Evolutionary conservation across 30 jellyfish, hydroid and myxozoan species (phyloP).

Genomic region (Pseudorhiza aurosa): DNA sequence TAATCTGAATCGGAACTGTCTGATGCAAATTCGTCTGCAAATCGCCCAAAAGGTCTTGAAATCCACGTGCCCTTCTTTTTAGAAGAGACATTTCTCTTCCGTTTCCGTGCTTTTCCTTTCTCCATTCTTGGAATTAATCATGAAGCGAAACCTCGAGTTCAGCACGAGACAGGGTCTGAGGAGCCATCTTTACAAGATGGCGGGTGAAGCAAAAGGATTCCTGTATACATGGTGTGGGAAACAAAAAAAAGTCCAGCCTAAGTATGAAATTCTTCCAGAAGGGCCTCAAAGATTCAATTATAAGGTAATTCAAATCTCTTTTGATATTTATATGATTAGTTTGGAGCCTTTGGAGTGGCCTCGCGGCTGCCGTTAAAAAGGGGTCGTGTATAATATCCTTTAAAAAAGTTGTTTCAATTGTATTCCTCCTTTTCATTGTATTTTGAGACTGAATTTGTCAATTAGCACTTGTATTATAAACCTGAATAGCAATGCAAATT

Average conservation of each 20-base stretch:
- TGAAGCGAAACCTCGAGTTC: slow-evolving; percentile 8
- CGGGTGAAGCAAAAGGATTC: slow-evolving; percentile 97
- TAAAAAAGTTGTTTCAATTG: no score
- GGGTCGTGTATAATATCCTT: no score
- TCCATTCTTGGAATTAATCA: no score
- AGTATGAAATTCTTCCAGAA: slow-evolving; percentile 69
- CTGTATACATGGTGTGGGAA: slow-evolving; percentile 95
- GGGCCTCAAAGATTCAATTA: slow-evolving; percentile 94
- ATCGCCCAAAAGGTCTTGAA: slow-evolving; percentile 51
- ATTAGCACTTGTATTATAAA: no score
- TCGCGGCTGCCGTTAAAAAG: no score
- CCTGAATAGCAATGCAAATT: no score
- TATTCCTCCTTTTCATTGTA: no score
- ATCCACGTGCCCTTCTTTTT: neutral
- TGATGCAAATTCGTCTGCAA: slow-evolving; percentile 35
- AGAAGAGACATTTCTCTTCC: neutral
- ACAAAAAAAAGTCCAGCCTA: slow-evolving; percentile 78
- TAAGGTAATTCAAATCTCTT: slow-evolving; percentile 48
- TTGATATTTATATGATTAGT: neutral
- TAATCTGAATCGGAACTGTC: slow-evolving; percentile 66
- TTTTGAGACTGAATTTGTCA: no score
- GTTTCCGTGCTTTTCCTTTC: neutral
- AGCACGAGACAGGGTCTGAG: neutral
- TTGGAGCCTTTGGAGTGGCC: no score
- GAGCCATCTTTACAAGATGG: slow-evolving; percentile 51